phyloP scores from a whole-genome alignment of 2,888 invertebrate genomes.

The Teinopalpus imperialis region DNA sequence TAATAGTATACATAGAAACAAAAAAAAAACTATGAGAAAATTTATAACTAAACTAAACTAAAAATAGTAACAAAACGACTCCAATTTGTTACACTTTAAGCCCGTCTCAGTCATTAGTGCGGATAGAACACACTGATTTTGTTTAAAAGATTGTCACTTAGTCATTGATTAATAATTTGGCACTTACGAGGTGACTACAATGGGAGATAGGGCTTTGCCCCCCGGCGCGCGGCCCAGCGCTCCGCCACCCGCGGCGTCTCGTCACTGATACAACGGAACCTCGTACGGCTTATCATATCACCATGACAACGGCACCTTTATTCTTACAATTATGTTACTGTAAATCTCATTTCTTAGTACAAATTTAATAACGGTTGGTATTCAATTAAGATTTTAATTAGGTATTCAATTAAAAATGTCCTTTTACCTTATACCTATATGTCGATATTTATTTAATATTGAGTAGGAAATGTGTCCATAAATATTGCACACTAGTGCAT shows the following conservation, averaged over 20 bases:
- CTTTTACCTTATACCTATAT: too few species aligned
- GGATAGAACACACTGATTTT: constrained; percentile 54
- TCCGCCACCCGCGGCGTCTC: constrained; percentile 49
- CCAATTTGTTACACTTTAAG: constrained; percentile 25
- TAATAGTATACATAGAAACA: too few species aligned
- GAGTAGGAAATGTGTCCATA: too few species aligned
- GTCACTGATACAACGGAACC: constrained; percentile 57
- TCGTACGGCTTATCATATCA: constrained; percentile 52
- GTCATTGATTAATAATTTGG: constrained; percentile 35
- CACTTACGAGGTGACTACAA: constrained; percentile 32
- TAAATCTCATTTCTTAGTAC: constrained; percentile 1
- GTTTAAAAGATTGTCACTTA: constrained; percentile 35
- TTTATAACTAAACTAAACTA: neutral
- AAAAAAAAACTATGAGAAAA: too few species aligned
- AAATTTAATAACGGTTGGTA: neutral
- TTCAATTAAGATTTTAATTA: too few species aligned
- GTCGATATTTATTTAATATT: too few species aligned
- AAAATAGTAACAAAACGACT: constrained; percentile 18
- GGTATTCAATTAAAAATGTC: too few species aligned
- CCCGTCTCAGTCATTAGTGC: constrained; percentile 31
- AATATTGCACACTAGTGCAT: constrained; percentile 22
- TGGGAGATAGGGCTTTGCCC: constrained; percentile 36
- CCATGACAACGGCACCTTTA: constrained; percentile 39
- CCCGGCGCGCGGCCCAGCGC: constrained; percentile 35
- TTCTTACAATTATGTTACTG: constrained; percentile 14